These are phyloP conservation scores for Brachionichthys hirsutus DNA, from an alignment of 2,113 vertebrate species.

Conservation along the genomic window DNA sequence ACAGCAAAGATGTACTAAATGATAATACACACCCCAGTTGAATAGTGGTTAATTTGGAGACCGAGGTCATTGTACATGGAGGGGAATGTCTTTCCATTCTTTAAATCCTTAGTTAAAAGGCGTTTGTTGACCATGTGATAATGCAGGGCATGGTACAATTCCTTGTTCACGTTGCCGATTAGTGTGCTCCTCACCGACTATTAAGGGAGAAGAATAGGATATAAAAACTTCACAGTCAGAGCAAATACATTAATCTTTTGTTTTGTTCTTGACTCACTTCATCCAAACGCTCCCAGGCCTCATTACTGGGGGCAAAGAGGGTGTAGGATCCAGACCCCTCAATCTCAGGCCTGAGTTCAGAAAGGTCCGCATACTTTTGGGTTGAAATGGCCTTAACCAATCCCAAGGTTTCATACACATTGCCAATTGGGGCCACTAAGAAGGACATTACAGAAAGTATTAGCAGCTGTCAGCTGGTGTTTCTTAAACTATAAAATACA, in stretches of 20 bases:
- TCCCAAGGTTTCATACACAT: constrained; percentile 90
- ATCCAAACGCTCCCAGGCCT: constrained; percentile 90
- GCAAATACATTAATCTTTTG: background rate
- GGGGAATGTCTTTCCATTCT: constrained; percentile 83
- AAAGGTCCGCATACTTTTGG: constrained; percentile 84
- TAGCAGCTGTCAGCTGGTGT: background rate
- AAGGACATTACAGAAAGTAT: constrained; percentile 11
- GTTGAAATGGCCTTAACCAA: constrained; percentile 86
- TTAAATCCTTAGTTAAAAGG: constrained; percentile 93
- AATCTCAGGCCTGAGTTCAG: constrained; percentile 87
- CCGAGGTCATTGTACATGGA: constrained; percentile 91
- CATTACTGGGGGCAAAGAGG: constrained; percentile 94
- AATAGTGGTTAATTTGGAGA: constrained; percentile 91
- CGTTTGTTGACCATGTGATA: constrained; percentile 95
- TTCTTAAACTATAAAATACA: no score
- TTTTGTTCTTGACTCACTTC: constrained; percentile 74
- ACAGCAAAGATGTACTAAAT: background rate
- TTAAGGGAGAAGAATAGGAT: constrained; percentile 18
- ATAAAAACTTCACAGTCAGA: constrained; percentile 1
- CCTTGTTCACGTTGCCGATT: constrained; percentile 94
- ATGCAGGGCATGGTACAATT: constrained; percentile 91
- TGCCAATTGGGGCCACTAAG: constrained; percentile 91
- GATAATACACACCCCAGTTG: constrained; percentile 87
- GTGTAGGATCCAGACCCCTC: constrained; percentile 92
- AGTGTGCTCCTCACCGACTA: constrained; percentile 83